Evolutionary conservation across 2,113 vertebrate genomes (phyloP).

Genomic region (Phyllostomus hastatus): DNA sequence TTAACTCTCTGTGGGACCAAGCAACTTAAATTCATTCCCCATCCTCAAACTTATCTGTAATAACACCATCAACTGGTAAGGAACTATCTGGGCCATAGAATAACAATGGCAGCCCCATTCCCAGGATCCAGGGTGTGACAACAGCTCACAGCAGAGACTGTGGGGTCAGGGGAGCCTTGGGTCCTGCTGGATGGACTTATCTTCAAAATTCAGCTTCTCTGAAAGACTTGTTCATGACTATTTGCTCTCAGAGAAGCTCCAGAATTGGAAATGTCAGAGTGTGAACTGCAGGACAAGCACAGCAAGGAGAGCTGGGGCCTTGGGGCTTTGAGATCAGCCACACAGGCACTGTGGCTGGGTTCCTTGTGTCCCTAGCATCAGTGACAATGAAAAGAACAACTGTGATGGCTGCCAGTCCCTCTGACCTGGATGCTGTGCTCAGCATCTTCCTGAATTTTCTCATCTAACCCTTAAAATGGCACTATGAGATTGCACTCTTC

Average conservation of each 20-base stretch:
- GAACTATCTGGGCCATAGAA: not conserved
- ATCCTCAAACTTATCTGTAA: not conserved
- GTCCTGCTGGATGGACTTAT: not conserved
- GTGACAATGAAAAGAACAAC: not conserved
- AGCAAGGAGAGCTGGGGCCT: not conserved
- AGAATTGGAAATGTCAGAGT: constrained; percentile 11
- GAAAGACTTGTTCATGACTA: not conserved
- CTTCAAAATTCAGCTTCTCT: not conserved
- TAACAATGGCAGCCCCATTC: not conserved
- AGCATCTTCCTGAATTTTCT: not conserved
- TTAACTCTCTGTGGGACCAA: not conserved
- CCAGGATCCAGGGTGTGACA: too few species aligned
- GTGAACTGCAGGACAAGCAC: not conserved
- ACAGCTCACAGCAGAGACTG: not conserved
- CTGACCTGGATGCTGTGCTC: not conserved
- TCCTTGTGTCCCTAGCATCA: not conserved
- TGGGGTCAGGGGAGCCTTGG: not conserved
- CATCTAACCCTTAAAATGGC: not conserved
- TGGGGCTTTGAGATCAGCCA: not conserved
- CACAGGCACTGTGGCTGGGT: not conserved
- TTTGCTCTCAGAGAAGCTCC: constrained; percentile 24
- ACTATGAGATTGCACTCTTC: not conserved
- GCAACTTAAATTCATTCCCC: not conserved
- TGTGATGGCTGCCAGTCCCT: not conserved
- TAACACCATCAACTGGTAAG: not conserved